Conservation (phyloP, 1,140 invertebrate species). For the Ganaspis sp. region DNA sequence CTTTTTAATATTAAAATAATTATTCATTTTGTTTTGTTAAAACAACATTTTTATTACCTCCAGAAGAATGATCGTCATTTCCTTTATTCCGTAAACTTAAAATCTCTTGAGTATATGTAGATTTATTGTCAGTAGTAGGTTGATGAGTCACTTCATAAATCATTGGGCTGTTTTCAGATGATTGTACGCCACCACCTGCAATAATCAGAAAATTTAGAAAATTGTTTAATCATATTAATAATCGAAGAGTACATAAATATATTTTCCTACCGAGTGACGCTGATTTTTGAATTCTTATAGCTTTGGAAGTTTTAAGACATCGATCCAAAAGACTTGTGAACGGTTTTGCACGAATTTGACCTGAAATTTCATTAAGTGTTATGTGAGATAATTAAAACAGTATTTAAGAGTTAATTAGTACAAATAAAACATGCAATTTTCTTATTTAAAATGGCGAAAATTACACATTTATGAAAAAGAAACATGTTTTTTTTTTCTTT, state of each 20-base stretch:
- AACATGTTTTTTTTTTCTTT: too few relatives aligned
- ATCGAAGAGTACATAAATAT: too few relatives aligned
- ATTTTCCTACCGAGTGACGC: background rate
- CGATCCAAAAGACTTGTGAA: background rate
- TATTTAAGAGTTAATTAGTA: too few relatives aligned
- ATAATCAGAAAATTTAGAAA: background rate
- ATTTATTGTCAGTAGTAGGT: background rate
- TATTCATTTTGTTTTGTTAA: too few relatives aligned
- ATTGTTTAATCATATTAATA: too few relatives aligned
- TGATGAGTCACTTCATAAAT: background rate
- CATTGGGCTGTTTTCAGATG: background rate
- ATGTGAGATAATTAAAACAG: background rate
- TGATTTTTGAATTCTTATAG: background rate
- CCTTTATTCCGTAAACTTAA: background rate
- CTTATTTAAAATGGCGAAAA: too few relatives aligned
- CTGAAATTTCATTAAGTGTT: background rate
- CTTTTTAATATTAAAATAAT: too few relatives aligned
- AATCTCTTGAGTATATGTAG: background rate
- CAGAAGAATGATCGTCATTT: background rate
- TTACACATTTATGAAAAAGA: too few relatives aligned
- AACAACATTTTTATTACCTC: too few relatives aligned
- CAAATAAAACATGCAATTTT: too few relatives aligned
- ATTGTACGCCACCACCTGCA: background rate
- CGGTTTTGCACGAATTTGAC: constrained; percentile 1
- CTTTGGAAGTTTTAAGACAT: background rate